Percentiles rank a stretch among this genome's conserved stretches.
These are phyloP conservation scores for Alethe castanea DNA, from an alignment of 2,113 vertebrate species.

Conservation along the genomic window DNA sequence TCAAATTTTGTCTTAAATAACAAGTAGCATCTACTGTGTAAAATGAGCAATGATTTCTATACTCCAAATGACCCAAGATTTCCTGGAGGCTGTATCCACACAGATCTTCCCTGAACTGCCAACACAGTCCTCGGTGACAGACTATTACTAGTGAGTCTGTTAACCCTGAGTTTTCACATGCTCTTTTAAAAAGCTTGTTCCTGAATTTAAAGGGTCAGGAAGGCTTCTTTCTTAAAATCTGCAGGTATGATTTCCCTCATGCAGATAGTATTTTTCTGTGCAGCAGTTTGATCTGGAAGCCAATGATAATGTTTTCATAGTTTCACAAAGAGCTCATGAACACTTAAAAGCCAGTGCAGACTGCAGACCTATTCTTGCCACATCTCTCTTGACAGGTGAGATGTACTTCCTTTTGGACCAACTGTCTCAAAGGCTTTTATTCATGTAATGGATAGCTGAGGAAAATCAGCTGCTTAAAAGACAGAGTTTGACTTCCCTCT, in stretches of 20 bases:
- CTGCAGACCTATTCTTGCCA: not conserved
- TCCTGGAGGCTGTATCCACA: not conserved
- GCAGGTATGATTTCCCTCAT: not conserved
- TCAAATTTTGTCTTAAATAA: not conserved
- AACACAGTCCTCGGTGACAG: too few relatives aligned
- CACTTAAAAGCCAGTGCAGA: not conserved
- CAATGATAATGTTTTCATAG: not conserved
- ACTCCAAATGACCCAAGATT: not conserved
- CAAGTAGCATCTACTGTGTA: not conserved
- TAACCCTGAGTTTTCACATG: not conserved
- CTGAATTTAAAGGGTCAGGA: not conserved
- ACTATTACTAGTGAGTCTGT: not conserved
- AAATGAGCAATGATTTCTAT: not conserved
- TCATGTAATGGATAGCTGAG: not conserved
- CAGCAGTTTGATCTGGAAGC: not conserved
- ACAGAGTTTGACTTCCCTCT: not conserved
- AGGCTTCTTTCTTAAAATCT: not conserved
- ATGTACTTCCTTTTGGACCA: not conserved
- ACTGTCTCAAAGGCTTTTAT: constrained; percentile 21
- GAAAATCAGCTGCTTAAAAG: constrained; percentile 16
- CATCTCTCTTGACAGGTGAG: not conserved
- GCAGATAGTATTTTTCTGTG: not conserved
- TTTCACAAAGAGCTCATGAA: not conserved
- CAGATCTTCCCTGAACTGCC: not conserved
- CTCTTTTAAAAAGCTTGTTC: not conserved